Base-by-base conservation (phyloP, 2,113 vertebrate genomes). In the Boleophthalmus pectinirostris region DNA sequence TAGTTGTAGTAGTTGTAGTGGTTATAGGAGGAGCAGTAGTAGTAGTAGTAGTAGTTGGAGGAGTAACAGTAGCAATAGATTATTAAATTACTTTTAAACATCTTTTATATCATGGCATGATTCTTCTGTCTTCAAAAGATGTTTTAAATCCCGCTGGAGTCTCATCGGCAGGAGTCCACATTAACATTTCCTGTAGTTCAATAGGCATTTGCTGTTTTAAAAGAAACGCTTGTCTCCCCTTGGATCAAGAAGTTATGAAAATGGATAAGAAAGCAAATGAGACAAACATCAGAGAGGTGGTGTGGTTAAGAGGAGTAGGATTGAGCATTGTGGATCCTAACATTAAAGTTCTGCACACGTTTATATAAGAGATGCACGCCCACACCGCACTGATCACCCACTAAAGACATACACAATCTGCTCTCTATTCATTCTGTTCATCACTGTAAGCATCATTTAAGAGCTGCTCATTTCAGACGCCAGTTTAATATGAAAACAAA, bases 391-490 rank as follows among this genome's bases (percentile, higher is more conserved):
- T 24, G 58, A 74, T 81, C 68, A 38, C 66, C 66, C 60, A 77
- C 68, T 65, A 66, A 49, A 87, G 63, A 69, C 70, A 35, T 66
- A 69, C 61, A 47, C 46, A 45, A 75, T 64, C 49, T 63, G 63
- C 66, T 71, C 79, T n/a, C n/a, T n/a, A n/a, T n/a, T n/a, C 66
- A 65, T n/a, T n/a, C 77, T 70, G 68, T 85, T 82, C 72, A 78
- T 89, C 87, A 76, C 71, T 80, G 71, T 83, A 72, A 38, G 51
- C 80, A 75, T 76, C 75, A 85, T 82, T 79, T 71, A 69, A 33
- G 73, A 64, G 66, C 38, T 64, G 70, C 38, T 77, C 86, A 56
- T 73, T 73, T 69, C 35, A 51, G 72, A 61, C 66, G 77, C 20
- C 23, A 45, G 66, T 73, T 83, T 76, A 80, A 88, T 82, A 70